Evolutionary conservation across 1,140 invertebrate genomes (phyloP).

Genomic region (Campoletis sonorensis): DNA sequence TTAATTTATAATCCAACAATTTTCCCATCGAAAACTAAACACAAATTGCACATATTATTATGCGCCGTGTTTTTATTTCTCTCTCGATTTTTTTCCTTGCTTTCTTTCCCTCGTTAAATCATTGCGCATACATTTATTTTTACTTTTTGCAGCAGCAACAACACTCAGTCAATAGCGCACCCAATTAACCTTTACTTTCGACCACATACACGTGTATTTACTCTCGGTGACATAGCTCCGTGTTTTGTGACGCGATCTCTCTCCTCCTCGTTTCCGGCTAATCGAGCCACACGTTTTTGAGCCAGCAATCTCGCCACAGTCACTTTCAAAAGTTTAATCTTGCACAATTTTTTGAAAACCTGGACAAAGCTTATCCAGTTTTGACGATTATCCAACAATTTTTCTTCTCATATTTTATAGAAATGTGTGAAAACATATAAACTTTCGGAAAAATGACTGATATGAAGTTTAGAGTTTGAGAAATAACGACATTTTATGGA

Average conservation of each 20-base stretch:
- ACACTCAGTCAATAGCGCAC: constrained; percentile 3
- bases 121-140: not conserved
- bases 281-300: not conserved
- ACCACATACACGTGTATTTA: not conserved
- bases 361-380: no score
- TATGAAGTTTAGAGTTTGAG: no score
- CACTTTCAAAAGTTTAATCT: no score
- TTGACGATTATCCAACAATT: no score
- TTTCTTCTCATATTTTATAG: no score
- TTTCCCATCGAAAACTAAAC: not conserved
- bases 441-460: no score
- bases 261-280: not conserved
- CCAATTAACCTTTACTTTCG: constrained; percentile 61
- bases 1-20: not conserved
- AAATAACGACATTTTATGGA: no score
- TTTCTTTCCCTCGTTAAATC: not conserved
- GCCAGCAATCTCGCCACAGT: no score
- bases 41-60: not conserved
- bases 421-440: no score
- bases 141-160: not conserved
- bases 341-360: no score
- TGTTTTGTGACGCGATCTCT: not conserved
- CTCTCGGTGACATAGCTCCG: not conserved
- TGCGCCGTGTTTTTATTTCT: not conserved
- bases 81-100: no score